Base-by-base conservation (phyloP, 37 sponge, comb jelly and placozoan genomes). In the Chondrosia reniformis region DNA sequence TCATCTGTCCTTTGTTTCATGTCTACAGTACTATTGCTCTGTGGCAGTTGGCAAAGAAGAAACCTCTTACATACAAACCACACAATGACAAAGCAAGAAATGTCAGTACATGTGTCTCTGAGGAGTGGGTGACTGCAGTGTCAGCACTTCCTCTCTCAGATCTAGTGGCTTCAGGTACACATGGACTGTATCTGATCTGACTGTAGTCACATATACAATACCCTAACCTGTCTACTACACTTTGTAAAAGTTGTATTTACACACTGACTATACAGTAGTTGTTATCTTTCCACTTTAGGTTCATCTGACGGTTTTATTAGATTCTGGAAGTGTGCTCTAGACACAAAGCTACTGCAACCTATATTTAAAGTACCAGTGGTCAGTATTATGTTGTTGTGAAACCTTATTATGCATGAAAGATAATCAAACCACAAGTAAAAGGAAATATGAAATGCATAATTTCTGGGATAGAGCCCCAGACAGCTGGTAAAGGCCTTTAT, bases 21-120 rank as follows among this genome's bases (percentile, higher is more conserved):
- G 1, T 37, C 4, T 55, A 21, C 74, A 91, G 87, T 38, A 77
- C 61, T 33, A 22, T 98, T 8, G 84, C 84, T 46, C 83, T 95
- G 74, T 98, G 99, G 99, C 83, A 62, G 33, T 6, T 93, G 13
- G 64, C 61, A 42, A 95, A 95, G 89, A 98, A 98, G 94, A 95
- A 93, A 67, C 99, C 99, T 17, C 41, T 87, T 33, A 75, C 81
- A 27, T 31, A 67, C 33, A 21, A 34, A 15, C 73, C 15, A 8
- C 81, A 89, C 41, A 43, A 71, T 30, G 36, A 67, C 55, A 6
- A 21, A 13, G 39, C 72, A 21, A 69, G 42, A 1, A 37, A 37
- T 13, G 43, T 40, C 10, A 44, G 72, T 24, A 69, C 72, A 4
- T 69, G 72, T 39, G 43, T 59, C 4, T 31, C 17, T 19, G 86